These are phyloP conservation scores for Erethizon dorsatum DNA, from an alignment of 2,797 vertebrate species.

Conservation along the genomic window DNA sequence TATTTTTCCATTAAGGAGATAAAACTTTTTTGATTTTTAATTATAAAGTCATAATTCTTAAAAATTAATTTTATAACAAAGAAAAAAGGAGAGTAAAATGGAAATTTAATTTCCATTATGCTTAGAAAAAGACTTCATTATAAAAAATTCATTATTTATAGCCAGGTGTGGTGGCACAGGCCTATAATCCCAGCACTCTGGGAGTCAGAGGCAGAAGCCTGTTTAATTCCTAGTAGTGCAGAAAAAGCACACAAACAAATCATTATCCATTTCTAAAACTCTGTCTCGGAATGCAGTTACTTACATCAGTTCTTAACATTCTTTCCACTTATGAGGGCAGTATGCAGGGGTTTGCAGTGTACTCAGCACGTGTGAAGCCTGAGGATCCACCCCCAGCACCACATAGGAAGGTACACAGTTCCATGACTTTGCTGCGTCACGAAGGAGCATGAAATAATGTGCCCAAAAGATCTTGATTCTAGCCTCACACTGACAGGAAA, in stretches of 20 bases:
- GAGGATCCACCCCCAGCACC: background rate
- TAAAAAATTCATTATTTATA: background rate
- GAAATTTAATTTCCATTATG: constrained; percentile 52
- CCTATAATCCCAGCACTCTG: background rate
- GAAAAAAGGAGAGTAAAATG: background rate
- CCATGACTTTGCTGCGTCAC: constrained; percentile 25
- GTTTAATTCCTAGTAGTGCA: background rate
- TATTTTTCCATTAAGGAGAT: constrained; percentile 35
- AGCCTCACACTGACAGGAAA: background rate
- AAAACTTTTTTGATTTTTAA: constrained; percentile 24
- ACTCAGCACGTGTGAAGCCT: background rate
- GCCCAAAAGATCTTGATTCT: background rate
- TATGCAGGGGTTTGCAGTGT: background rate
- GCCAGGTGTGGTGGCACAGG: background rate
- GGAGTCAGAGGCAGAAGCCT: background rate
- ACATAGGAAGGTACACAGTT: background rate
- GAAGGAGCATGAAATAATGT: background rate
- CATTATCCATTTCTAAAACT: background rate
- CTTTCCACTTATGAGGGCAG: constrained; percentile 22
- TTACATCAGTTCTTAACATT: background rate
- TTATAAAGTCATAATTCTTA: constrained; percentile 23
- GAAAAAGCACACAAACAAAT: background rate
- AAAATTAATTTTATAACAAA: constrained; percentile 27
- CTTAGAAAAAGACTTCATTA: constrained; percentile 26
- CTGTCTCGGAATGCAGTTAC: background rate